Conservation (phyloP, 2,888 invertebrate genomes). For the Caenorhabditis sp. region DNA sequence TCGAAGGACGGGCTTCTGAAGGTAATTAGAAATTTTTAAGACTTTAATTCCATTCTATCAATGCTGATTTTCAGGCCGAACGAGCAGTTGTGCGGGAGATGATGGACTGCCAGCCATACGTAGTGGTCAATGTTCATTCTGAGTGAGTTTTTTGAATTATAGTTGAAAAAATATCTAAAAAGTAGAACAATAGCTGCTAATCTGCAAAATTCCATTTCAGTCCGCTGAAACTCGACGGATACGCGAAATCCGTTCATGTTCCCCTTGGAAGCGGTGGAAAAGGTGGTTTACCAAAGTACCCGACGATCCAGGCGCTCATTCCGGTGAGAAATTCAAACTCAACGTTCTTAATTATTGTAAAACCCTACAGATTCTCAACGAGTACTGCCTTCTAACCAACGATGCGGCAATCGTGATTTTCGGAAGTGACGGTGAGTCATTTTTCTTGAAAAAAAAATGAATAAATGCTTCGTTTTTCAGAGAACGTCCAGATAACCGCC, state of each 20-base stretch:
- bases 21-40: slow-evolving; percentile 15
- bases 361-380: slow-evolving; percentile 61
- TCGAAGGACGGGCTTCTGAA: slow-evolving; percentile 54
- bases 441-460: too few relatives aligned
- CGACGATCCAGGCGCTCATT: slow-evolving; percentile 44
- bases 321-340: slow-evolving; percentile 39
- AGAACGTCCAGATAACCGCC: slow-evolving; percentile 54
- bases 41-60: not conserved
- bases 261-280: slow-evolving; percentile 44
- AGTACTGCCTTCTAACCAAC: slow-evolving; percentile 62
- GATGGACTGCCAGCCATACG: slow-evolving; percentile 65
- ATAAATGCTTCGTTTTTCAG: slow-evolving; percentile 41
- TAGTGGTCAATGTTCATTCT: slow-evolving; percentile 59
- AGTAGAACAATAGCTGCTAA: not conserved
- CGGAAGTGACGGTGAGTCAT: slow-evolving; percentile 52
- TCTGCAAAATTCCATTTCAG: slow-evolving; percentile 25
- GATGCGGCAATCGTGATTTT: slow-evolving; percentile 65
- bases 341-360: too few relatives aligned
- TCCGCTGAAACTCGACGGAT: slow-evolving; percentile 61
- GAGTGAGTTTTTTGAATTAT: slow-evolving; percentile 45
- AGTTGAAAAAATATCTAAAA: not conserved
- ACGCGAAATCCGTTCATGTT: slow-evolving; percentile 62
- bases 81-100: slow-evolving; percentile 55
- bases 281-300: slow-evolving; percentile 48
- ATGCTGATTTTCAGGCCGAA: slow-evolving; percentile 51